Evolutionary conservation across 2,888 invertebrate genomes (phyloP).

Genomic region (Dexiosoma caninum): DNA sequence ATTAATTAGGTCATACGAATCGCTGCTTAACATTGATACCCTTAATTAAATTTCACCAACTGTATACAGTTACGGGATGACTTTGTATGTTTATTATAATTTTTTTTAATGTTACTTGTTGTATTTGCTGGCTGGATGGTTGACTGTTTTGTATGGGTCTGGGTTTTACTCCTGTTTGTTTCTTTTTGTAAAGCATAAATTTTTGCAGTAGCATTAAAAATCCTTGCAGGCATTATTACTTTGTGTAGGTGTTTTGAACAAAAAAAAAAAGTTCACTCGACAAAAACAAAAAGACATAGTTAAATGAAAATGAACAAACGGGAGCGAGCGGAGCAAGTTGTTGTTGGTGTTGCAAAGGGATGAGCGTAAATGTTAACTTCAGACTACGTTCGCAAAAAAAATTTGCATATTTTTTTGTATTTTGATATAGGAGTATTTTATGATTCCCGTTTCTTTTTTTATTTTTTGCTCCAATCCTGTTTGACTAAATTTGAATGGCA

Average conservation of each 20-base stretch:
- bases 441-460: conserved; percentile 5
- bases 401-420: conserved; percentile 45
- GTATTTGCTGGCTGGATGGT: conserved; percentile 30
- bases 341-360: background rate
- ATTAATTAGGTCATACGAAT: too few relatives aligned
- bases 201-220: conserved; percentile 58
- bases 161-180: conserved; percentile 28
- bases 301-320: background rate
- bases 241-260: conserved; percentile 54
- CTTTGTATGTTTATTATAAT: conserved; percentile 43
- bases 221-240: conserved; percentile 58
- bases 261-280: background rate
- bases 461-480: conserved; percentile 7
- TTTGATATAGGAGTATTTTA: conserved; percentile 11
- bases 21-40: too few relatives aligned
- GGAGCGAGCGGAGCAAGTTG: background rate
- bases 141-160: conserved; percentile 35
- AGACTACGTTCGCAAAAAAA: conserved; percentile 44
- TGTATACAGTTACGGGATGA: conserved; percentile 52
- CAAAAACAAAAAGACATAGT: background rate
- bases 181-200: conserved; percentile 46
- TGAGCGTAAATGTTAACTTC: conserved; percentile 57
- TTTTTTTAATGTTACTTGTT: conserved; percentile 22
- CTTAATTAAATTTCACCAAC: background rate
- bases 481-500: conserved; percentile 47